Evolutionary conservation across 2,113 vertebrate genomes (phyloP).

Genomic region (Thunnus maccoyii): DNA sequence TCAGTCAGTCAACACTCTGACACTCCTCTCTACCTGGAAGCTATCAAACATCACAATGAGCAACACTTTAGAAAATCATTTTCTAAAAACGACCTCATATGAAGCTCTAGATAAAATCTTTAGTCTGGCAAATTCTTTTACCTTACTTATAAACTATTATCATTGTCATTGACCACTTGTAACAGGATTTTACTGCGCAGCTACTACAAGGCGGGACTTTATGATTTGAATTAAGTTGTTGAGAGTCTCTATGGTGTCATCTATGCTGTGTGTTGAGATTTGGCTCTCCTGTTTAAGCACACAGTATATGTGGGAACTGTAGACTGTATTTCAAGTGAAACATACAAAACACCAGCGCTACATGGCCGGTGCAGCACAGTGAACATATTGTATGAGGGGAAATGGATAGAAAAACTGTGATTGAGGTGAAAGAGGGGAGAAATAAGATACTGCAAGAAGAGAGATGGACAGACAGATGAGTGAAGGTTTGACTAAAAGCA

Average conservation of each 20-base stretch:
- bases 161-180: neutral
- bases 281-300: neutral
- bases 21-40: constrained; percentile 25
- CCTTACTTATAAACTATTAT: no score
- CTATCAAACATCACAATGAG: constrained; percentile 22
- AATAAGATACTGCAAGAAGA: neutral
- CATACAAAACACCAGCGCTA: neutral
- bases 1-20: constrained; percentile 36
- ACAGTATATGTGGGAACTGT: neutral
- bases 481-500: neutral
- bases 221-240: constrained; percentile 20
- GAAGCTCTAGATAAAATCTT: neutral
- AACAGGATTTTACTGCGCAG: constrained; percentile 7
- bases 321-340: neutral
- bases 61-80: neutral
- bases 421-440: neutral
- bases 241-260: constrained; percentile 8
- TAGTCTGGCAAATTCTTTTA: no score
- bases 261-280: neutral
- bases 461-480: neutral
- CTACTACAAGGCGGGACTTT: constrained; percentile 20
- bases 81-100: neutral
- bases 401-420: neutral
- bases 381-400: neutral
- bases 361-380: neutral